A percentile compares a stretch with the other conserved stretches of the same genome.
These are phyloP conservation scores for Periophthalmodon schlosseri DNA, from an alignment of 2,113 vertebrate species.

Conservation along the genomic window DNA sequence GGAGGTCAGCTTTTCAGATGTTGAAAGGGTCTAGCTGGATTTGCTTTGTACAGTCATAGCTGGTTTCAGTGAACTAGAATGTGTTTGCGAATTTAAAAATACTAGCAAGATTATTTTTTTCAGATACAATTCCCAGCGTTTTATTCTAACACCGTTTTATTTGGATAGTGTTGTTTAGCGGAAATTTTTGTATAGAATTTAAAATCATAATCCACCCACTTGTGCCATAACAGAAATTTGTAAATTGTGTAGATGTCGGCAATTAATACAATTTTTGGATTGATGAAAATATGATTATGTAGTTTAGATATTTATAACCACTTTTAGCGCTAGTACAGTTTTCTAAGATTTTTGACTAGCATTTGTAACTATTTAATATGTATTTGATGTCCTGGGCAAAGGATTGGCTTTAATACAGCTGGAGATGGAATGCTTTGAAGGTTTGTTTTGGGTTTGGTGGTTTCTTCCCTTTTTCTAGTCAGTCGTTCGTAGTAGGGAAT, in stretches of 20 bases:
- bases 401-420: conserved; percentile 25
- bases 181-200: not conserved
- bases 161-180: not conserved
- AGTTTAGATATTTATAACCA: not conserved
- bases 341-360: conserved; percentile 25
- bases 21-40: conserved; percentile 37
- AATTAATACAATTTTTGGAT: not conserved
- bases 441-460: not conserved
- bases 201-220: not conserved
- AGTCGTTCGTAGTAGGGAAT: conserved; percentile 25
- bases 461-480: conserved; percentile 21
- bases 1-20: conserved; percentile 77
- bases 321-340: conserved; percentile 1
- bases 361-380: conserved; percentile 19
- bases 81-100: not conserved
- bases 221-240: conserved; percentile 59
- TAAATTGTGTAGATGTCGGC: conserved; percentile 23
- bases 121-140: not conserved
- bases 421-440: not conserved
- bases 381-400: conserved; percentile 57
- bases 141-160: not conserved
- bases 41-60: not conserved
- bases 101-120: conserved; percentile 1
- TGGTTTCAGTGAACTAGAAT: not conserved
- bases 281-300: not conserved